Evolutionary conservation across 1,140 invertebrate genomes (phyloP), one percentile per base, ranked within the genome.

Genomic region (Drosophila ironensis): DNA sequence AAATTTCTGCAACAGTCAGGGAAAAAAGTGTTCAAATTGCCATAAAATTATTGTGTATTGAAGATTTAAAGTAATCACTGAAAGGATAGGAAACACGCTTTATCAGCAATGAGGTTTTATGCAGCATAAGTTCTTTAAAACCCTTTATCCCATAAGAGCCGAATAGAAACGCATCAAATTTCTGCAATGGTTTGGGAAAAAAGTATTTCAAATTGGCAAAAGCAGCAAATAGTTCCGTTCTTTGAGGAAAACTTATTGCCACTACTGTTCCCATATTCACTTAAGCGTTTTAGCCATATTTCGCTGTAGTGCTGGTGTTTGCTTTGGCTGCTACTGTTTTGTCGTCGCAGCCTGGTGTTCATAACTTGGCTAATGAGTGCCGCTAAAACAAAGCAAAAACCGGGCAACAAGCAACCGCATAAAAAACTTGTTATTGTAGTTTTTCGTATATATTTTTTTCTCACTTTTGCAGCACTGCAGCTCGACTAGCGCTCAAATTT

Each of bases 311-410:
- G 16, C 59, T 42, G 54, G 52, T 72, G 14, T 64, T 51, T 40
- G 25, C 64, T 37, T 56, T 72, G 37, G 38, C 45, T 30, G 59
- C 48, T 64, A 54, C 54, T 61, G 46, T 46, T 48, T 50, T 28
- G n/a, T n/a, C 8, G 40, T 22, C 19, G 17, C 25, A 30, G 46
- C n/a, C 30, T 52, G 40, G 57, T 61, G 78, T 57, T 86, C 70
- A 84, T 74, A 82, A 86, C 82, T 86, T 84, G 80, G 80, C 74
- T 84, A 84, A 84, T 86, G 80, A 72, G 56, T 67, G 81, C 12
- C 70, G 66, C 78, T 67, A 47, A 84, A 74, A 75, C 61, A 75
- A 53, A 69, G 46, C 38, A 40, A 53, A 56, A 67, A 40, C 7
- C 19, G 14, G 19, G 14, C 28, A 52, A 51, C 53, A 59, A 48